Evolutionary conservation across 2,888 invertebrate species (phyloP), one percentile per base, ranked within the genome.

Genomic region (Agrochola lychnidis): DNA sequence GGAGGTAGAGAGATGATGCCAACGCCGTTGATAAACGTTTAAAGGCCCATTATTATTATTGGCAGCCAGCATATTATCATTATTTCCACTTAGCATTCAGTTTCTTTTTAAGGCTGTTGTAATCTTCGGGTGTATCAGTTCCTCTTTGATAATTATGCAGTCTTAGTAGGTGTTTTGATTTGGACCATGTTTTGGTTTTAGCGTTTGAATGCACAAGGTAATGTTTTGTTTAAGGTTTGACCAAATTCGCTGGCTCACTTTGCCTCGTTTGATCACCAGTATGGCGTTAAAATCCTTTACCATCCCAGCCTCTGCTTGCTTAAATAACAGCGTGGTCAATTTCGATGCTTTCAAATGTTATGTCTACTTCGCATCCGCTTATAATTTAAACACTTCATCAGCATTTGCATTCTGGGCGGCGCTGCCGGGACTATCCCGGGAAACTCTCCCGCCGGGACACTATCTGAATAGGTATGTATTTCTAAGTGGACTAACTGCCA

Each of bases 341-440:
- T 9, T n/a, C 5, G 22, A 48, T 30, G 22, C 0, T 53, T 56
- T 40, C 4, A 36, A 30, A 5, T 9, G 22, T 30, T 3, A 42
- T 7, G 30, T 12, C 16, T 36, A 1, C 4, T 19, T 64, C 78
- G 78, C 73, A 22, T 64, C 7, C 61, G 70, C 85, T 88, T 78
- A 22, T 87, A 40, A 57, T 81, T 89, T 92, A 76, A 56, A 76
- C 79, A 83, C 73, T 56, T 71, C 57, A 57, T 77, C 71, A 76
- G 78, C 87, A 93, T 94, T 94, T 92, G 90, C 92, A 93, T 93
- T 91, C 90, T 80, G 90, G 84, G 88, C 90, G 91, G 89, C 84
- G 85, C 81, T 87, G 83, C 86, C 81, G 87, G 88, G 85, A 82
- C 86, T 88, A 88, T 88, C 89, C 87, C 80, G 87, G 88, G 84